A percentile compares a stretch with the other conserved stretches of the same genome.
Evolutionary conservation across 2,797 vertebrate genomes (phyloP).

Genomic region (Acropternis orthonyx): DNA sequence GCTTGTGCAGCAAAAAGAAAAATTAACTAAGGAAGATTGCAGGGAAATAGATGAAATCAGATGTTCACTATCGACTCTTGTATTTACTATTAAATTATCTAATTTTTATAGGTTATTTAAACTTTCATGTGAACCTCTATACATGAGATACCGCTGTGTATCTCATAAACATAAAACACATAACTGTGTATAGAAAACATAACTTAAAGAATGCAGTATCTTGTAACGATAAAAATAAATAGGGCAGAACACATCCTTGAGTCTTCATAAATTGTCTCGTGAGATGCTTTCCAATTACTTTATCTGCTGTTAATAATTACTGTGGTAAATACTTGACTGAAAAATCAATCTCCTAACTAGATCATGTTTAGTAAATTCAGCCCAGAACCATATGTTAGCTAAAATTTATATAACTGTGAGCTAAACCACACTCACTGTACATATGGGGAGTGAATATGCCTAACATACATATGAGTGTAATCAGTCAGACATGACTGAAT

Average conservation of each 20-base stretch:
- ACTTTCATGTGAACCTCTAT: neutral
- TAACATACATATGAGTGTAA: neutral
- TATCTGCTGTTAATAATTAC: neutral
- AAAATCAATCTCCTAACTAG: conserved; percentile 2
- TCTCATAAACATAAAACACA: neutral
- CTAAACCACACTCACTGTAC: neutral
- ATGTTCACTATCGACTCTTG: neutral
- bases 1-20: neutral
- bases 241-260: neutral
- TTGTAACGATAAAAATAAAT: neutral
- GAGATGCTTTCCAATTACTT: neutral
- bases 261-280: neutral
- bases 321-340: neutral
- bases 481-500: neutral
- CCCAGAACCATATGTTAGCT: neutral
- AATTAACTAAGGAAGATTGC: neutral
- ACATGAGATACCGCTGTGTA: neutral
- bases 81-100: neutral
- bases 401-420: neutral
- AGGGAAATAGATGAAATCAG: neutral
- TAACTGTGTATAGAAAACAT: neutral
- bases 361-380: neutral
- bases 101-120: neutral
- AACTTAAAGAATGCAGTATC: neutral
- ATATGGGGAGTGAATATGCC: neutral